Conservation (phyloP, 2,888 invertebrate species). For the Polylopha cassiicola region DNA sequence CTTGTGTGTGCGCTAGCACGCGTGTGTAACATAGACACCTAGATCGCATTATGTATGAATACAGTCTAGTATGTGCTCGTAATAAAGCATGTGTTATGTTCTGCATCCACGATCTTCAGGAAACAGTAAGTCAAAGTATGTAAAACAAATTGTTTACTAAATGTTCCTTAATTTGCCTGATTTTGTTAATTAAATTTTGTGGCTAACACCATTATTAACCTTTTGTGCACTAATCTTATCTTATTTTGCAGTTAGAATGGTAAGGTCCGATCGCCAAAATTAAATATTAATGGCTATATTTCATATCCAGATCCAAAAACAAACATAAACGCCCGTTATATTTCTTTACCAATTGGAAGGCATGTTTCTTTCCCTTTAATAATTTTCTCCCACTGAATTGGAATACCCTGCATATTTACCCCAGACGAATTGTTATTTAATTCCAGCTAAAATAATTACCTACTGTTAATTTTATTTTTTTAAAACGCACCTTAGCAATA, state of each 20-base stretch:
- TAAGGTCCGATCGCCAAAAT: conserved; percentile 11
- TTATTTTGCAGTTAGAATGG: conserved; percentile 47
- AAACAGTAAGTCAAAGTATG: conserved; percentile 85
- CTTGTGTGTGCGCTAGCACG: conserved; percentile 61
- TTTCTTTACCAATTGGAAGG: conserved; percentile 4
- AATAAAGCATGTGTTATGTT: conserved; percentile 75
- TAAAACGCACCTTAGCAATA: too few relatives aligned
- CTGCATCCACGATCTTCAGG: conserved; percentile 80
- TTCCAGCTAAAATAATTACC: conserved; percentile 15
- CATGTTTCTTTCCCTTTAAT: conserved; percentile 5
- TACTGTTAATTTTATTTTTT: too few relatives aligned
- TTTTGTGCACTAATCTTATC: conserved; percentile 51
- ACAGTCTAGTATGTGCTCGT: conserved; percentile 37
- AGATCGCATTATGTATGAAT: conserved; percentile 26
- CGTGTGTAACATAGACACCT: conserved; percentile 32
- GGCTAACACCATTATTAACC: conserved; percentile 64
- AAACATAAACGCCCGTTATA: neutral
- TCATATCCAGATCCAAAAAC: too few relatives aligned
- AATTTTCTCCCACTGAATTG: conserved; percentile 9
- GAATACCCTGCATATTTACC: conserved; percentile 18
- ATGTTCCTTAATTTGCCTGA: conserved; percentile 59
- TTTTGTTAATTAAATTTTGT: conserved; percentile 63
- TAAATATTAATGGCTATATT: neutral
- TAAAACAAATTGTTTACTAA: conserved; percentile 52
- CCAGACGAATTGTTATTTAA: conserved; percentile 4